Evolutionary conservation across 2,113 vertebrate genomes (phyloP).

Genomic region (Crotalus horridus): DNA sequence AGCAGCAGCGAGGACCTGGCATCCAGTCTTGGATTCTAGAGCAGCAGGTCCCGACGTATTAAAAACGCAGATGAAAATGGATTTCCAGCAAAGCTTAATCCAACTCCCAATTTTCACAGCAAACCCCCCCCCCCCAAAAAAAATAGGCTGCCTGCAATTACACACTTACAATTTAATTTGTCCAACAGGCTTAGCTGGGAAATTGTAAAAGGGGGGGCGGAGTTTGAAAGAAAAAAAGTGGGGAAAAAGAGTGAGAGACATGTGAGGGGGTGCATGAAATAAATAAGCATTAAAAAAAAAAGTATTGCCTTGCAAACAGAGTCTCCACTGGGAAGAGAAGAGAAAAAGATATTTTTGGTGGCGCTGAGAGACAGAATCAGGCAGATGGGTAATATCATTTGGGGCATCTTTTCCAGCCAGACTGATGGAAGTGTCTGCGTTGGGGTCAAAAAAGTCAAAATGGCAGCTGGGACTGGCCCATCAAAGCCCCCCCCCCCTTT

Average conservation of each 20-base stretch:
- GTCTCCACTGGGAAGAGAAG: too few relatives aligned
- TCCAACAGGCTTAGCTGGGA: slow-evolving; percentile 41
- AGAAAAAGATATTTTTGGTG: not conserved
- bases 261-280: not conserved
- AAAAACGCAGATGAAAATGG: slow-evolving; percentile 56
- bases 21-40: slow-evolving; percentile 12
- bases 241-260: not conserved
- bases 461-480: not conserved
- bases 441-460: not conserved
- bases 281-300: not conserved
- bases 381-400: not conserved
- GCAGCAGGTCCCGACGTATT: slow-evolving; percentile 45
- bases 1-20: slow-evolving; percentile 28
- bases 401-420: not conserved
- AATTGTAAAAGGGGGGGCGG: slow-evolving; percentile 15
- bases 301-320: not conserved
- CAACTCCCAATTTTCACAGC: slow-evolving; percentile 35
- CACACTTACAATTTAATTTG: slow-evolving; percentile 55
- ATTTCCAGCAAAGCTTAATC: slow-evolving; percentile 47
- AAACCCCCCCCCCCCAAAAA: not conserved
- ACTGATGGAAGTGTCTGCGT: not conserved
- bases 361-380: not conserved
- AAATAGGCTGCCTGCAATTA: slow-evolving; percentile 39
- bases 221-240: not conserved
- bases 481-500: not conserved